Percentiles rank a stretch among this genome's conserved stretches.
Evolutionary conservation across 2,113 vertebrate species (phyloP).

Genomic region (Naja naja): DNA sequence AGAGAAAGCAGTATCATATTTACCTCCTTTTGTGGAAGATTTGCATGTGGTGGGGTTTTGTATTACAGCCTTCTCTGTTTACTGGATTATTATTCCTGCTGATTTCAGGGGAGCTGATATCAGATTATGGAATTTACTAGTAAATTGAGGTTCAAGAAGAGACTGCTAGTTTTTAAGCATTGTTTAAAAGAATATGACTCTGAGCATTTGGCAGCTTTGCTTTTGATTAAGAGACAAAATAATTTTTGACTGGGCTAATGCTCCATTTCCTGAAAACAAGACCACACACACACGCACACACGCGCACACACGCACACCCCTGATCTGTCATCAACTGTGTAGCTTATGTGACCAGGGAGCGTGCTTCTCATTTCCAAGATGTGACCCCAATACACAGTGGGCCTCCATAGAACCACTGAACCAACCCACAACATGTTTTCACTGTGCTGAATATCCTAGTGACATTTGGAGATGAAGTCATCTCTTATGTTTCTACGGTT

Average conservation of each 20-base stretch:
- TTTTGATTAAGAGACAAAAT: slow-evolving; percentile 14
- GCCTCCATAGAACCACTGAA: not conserved
- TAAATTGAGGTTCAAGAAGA: not conserved
- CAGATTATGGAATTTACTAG: not conserved
- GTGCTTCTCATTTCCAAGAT: slow-evolving; percentile 48
- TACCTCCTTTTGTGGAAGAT: not conserved
- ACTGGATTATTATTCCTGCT: not conserved
- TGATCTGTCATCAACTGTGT: slow-evolving; percentile 51
- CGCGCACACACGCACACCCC: slow-evolving; percentile 41
- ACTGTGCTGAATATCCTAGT: slow-evolving; percentile 9
- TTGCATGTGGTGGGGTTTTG: not conserved
- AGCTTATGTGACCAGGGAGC: slow-evolving; percentile 39
- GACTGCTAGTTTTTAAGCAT: slow-evolving; percentile 21
- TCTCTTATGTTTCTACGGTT: not conserved
- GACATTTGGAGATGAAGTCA: slow-evolving; percentile 30
- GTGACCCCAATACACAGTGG: slow-evolving; percentile 40
- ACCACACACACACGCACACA: slow-evolving; percentile 25
- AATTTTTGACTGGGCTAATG: slow-evolving; percentile 52
- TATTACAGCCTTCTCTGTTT: not conserved
- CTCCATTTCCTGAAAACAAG: slow-evolving; percentile 12
- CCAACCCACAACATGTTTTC: not conserved
- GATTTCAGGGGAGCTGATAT: not conserved
- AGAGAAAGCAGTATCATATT: accelerated
- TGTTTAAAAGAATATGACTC: slow-evolving; percentile 27
- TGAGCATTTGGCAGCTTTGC: slow-evolving; percentile 44